phyloP scores from a whole-genome alignment of 64 coral and sea anemone genomes.

The Anthopleura sola region DNA sequence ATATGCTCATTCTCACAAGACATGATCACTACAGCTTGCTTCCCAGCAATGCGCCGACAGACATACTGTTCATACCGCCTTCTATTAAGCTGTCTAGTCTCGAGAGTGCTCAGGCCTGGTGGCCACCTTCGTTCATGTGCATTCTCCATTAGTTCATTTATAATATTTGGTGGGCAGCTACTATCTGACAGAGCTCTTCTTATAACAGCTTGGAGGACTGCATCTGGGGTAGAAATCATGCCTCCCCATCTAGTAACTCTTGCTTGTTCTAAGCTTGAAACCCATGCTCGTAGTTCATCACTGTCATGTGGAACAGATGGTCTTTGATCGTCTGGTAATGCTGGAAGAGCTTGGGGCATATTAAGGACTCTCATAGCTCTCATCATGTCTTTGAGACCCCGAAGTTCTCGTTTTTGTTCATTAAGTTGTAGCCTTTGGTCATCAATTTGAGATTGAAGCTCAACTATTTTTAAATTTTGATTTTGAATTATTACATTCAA shows the following conservation, averaged over 20 bases:
- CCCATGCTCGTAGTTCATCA: conserved; percentile 74
- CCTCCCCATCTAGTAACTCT: conserved; percentile 93
- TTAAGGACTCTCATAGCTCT: conserved; percentile 80
- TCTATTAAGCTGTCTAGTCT: conserved; percentile 86
- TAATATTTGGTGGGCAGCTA: conserved; percentile 75
- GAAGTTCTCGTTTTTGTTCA: conserved; percentile 88
- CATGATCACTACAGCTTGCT: conserved; percentile 92
- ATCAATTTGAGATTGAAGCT: conserved; percentile 88
- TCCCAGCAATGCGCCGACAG: conserved; percentile 79
- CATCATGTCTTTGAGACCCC: conserved; percentile 89
- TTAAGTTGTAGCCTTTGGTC: conserved; percentile 78
- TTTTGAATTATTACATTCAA: conserved; percentile 79
- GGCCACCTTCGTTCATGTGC: conserved; percentile 94
- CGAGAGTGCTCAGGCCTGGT: conserved; percentile 83
- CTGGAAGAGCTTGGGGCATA: conserved; percentile 60
- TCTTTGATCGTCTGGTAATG: conserved; percentile 24
- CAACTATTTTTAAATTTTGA: conserved; percentile 80
- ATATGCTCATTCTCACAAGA: conserved; percentile 97
- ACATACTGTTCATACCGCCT: conserved; percentile 90
- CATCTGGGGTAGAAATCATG: conserved; percentile 95
- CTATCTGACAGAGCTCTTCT: conserved; percentile 76
- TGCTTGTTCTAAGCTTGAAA: conserved; percentile 56
- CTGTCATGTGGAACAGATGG: conserved; percentile 41
- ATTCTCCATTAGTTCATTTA: conserved; percentile 97
- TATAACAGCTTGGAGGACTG: conserved; percentile 83